Conservation (phyloP, 2,797 vertebrate species). For the Gallinago stenura region DNA sequence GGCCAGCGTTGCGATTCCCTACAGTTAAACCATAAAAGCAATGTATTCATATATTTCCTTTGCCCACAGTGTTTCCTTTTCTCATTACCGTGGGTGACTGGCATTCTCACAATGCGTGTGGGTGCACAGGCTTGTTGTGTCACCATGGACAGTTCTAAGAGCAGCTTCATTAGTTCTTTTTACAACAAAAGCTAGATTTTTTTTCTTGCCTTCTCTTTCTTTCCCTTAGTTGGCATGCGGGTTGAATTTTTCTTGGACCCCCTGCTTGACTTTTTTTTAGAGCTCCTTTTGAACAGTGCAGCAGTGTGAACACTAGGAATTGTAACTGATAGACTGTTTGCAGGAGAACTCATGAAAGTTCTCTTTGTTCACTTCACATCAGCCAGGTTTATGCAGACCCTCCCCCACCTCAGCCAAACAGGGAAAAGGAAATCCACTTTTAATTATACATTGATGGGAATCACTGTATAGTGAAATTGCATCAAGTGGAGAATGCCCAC, state of each 20-base stretch:
- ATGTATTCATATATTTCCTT: conserved; percentile 64
- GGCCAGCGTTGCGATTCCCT: conserved; percentile 65
- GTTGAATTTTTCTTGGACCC: conserved; percentile 81
- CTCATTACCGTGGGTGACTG: conserved; percentile 74
- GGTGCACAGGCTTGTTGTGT: conserved; percentile 79
- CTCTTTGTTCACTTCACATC: conserved; percentile 81
- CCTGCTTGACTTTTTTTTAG: conserved; percentile 83
- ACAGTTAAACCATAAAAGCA: conserved; percentile 69
- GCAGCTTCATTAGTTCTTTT: conserved; percentile 85
- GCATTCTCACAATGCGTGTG: conserved; percentile 79
- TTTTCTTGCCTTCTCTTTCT: conserved; percentile 79
- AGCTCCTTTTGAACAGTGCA: conserved; percentile 80
- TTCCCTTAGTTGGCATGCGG: conserved; percentile 79
- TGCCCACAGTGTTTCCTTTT: conserved; percentile 69
- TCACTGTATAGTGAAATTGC: conserved; percentile 76
- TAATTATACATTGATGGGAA: conserved; percentile 85
- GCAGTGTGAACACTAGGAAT: conserved; percentile 81
- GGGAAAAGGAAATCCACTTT: conserved; percentile 85
- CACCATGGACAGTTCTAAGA: conserved; percentile 80
- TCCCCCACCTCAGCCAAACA: conserved; percentile 71
- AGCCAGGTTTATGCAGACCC: conserved; percentile 78
- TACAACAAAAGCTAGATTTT: conserved; percentile 80
- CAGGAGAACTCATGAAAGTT: conserved; percentile 82
- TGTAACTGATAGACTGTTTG: conserved; percentile 85
- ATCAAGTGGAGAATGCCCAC: conserved; percentile 77